A percentile compares a stretch with the other conserved stretches of the same genome.
Conservation (phyloP, 2,888 invertebrate genomes). For the Calameuta pallipes region DNA sequence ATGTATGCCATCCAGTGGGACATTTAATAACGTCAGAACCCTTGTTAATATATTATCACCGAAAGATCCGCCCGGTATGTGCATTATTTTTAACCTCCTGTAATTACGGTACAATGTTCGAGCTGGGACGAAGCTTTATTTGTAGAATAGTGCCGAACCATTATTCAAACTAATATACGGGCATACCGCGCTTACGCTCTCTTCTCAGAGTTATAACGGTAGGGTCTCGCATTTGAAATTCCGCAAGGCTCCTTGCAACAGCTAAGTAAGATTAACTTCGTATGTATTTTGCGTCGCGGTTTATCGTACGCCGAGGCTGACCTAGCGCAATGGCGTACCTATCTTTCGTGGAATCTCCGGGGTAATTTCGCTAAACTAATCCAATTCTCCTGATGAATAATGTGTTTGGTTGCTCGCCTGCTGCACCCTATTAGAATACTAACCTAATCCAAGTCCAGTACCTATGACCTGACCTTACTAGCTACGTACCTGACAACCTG, state of each 20-base stretch:
- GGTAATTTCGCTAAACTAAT: conserved; percentile 50
- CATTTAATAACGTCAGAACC: not conserved
- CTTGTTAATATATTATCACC: not conserved
- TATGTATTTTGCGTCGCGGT: conserved; percentile 21
- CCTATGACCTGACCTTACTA: not conserved
- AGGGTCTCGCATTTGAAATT: conserved; percentile 1
- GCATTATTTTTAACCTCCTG: not conserved
- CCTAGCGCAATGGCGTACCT: conserved; percentile 31
- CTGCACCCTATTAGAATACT: conserved; percentile 1
- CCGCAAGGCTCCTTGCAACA: not conserved
- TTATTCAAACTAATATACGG: not conserved
- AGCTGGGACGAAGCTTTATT: not conserved
- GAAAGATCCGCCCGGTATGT: not conserved
- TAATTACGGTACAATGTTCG: not conserved
- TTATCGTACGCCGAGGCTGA: conserved; percentile 24
- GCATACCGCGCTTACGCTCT: not conserved
- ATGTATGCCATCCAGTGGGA: not conserved
- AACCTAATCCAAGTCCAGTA: not conserved
- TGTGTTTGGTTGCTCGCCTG: conserved; percentile 33
- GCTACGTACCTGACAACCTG: not conserved
- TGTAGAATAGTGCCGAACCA: not conserved
- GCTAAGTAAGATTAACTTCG: conserved; percentile 3
- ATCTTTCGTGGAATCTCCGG: conserved; percentile 36
- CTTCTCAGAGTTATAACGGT: not conserved
- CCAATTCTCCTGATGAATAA: conserved; percentile 47